These are phyloP conservation scores for Azorinus chamasolen DNA, from an alignment of 2,888 invertebrate species.

Conservation along the genomic window DNA sequence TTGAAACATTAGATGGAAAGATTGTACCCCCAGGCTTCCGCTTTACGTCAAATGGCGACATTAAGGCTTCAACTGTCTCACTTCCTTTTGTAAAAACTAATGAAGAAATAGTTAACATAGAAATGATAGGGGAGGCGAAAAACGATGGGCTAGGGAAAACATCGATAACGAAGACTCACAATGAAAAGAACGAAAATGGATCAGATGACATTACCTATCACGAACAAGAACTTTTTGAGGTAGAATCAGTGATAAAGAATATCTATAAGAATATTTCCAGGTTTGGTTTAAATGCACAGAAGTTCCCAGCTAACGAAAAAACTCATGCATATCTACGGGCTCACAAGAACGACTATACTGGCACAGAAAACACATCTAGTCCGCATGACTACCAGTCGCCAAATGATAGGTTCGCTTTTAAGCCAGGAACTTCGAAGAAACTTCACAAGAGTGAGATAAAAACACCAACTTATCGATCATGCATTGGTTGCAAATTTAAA, in stretches of 20 bases:
- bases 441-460: slow-evolving; percentile 34
- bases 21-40: slow-evolving; percentile 71
- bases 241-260: slow-evolving; percentile 50
- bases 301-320: slow-evolving; percentile 25
- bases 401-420: slow-evolving; percentile 63
- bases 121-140: background rate
- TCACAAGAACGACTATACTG: slow-evolving; percentile 51
- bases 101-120: slow-evolving; percentile 14
- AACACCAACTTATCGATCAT: slow-evolving; percentile 53
- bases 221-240: slow-evolving; percentile 57
- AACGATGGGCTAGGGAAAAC: background rate
- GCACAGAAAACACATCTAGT: background rate
- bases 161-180: background rate
- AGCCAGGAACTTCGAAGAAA: slow-evolving; percentile 52
- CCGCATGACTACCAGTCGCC: slow-evolving; percentile 13
- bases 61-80: slow-evolving; percentile 53
- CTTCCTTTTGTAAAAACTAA: slow-evolving; percentile 21
- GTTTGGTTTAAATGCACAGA: slow-evolving; percentile 30
- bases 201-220: slow-evolving; percentile 38
- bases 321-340: slow-evolving; percentile 46
- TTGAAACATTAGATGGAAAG: slow-evolving; percentile 48
- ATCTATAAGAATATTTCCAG: slow-evolving; percentile 48
- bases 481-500: slow-evolving; percentile 69
- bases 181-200: background rate
- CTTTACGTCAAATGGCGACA: slow-evolving; percentile 69